Evolutionary conservation across 2,888 invertebrate genomes (phyloP).

Genomic region (Drosophila vallismaia): DNA sequence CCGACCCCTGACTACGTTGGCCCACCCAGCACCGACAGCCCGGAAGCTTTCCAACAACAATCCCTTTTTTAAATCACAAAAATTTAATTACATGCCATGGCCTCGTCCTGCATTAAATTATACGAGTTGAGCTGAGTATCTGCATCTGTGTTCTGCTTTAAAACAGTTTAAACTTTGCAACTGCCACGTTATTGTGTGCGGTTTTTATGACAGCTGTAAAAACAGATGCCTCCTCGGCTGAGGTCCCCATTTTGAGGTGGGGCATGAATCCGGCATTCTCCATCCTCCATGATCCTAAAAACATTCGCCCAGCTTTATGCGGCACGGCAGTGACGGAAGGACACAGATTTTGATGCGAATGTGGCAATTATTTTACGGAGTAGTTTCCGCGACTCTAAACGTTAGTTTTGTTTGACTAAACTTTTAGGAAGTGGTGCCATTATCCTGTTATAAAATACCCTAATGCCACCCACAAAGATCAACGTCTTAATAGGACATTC

Average conservation of each 20-base stretch:
- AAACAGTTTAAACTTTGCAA: conserved; percentile 51
- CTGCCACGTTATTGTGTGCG: conserved; percentile 45
- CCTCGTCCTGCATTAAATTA: conserved; percentile 58
- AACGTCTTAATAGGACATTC: not conserved
- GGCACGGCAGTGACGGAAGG: conserved; percentile 18
- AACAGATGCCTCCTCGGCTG: conserved; percentile 60
- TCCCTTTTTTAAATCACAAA: conserved; percentile 71
- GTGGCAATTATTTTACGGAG: conserved; percentile 57
- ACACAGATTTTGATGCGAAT: conserved; percentile 45
- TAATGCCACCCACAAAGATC: not conserved
- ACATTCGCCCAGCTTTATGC: conserved; percentile 39
- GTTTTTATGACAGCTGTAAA: conserved; percentile 73
- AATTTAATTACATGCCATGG: conserved; percentile 71
- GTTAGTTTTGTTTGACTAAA: conserved; percentile 20
- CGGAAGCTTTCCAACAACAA: conserved; percentile 20
- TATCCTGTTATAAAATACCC: conserved; percentile 10
- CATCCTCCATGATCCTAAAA: conserved; percentile 27
- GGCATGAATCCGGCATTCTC: conserved; percentile 1
- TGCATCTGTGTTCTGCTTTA: conserved; percentile 51
- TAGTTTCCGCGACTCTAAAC: conserved; percentile 34
- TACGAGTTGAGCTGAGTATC: conserved; percentile 30
- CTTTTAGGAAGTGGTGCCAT: conserved; percentile 11
- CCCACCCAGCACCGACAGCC: not conserved
- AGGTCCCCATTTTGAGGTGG: conserved; percentile 28
- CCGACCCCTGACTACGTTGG: conserved; percentile 31